Evolutionary conservation across 2,113 vertebrate genomes (phyloP), one percentile per base, ranked within the genome.

Genomic region (Dryoscopus gambensis): DNA sequence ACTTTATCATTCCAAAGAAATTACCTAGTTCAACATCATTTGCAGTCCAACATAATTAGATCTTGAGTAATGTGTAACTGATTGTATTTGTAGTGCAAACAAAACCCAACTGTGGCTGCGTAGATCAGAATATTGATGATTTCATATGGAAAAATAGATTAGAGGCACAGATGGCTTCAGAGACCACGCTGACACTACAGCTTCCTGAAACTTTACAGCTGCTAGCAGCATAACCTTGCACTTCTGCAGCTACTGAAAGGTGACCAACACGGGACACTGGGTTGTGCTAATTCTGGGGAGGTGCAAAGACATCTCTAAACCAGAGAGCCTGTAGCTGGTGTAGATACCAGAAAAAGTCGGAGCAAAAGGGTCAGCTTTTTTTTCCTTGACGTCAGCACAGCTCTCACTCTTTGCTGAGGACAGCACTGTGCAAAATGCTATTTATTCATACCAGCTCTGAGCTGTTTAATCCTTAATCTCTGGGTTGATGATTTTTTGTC

Each of bases 381-480:
- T 37, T 63, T 35, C 52, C 71, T 55, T 91, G 82, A 92, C 1
- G 7, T 92, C 75, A 96, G 75, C 33, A 39, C 78, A 31, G 50
- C 35, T 27, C 59, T 93, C 52, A 15, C 6, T 44, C 68, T 91
- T 79, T 88, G 73, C 95, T 95, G 82, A 88, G 56, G 60, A 70
- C 30, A 93, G 78, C 68, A 80, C 81, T 83, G 63, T 77, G 52
- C 35, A 81, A 74, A 90, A 81, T 27, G 50, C 31, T 74, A 42
- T 91, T 97, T 95, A 93, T 89, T 87, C 94, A 56, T 11, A 85
- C 63, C 52, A 95, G 35, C 74, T 94, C 76, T 92, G 62, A 95
- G 59, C 37, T 13, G 4, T 55, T 92, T 96, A 94, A 96, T 97
- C 93, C 93, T 89, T 97, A 97, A 96, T 97, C 95, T 96, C 73